phyloP scores from a whole-genome alignment of 2,888 invertebrate species.

The Athripsodes cinereus region DNA sequence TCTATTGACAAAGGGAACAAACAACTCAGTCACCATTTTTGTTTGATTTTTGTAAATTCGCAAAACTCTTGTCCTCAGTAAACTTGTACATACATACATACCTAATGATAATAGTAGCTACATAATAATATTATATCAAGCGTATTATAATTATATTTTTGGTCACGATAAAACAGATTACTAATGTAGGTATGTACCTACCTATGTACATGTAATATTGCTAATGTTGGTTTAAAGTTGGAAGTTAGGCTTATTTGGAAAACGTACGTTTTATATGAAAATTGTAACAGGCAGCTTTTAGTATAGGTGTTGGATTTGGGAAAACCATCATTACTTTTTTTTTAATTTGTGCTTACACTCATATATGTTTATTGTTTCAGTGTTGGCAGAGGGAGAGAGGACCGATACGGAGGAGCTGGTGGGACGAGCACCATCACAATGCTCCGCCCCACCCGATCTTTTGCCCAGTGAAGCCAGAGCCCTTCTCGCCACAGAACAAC shows the following conservation, averaged over 20 bases:
- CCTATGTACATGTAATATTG: no score
- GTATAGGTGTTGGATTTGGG: no score
- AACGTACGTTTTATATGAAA: no score
- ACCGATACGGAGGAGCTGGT: constrained; percentile 68
- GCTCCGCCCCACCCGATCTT: constrained; percentile 58
- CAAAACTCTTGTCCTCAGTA: constrained; percentile 7
- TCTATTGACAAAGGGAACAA: constrained; percentile 24
- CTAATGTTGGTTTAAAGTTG: no score
- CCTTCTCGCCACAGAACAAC: constrained; percentile 36
- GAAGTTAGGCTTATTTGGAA: no score
- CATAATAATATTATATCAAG: no score
- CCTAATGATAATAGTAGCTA: neutral
- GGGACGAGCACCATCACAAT: constrained; percentile 56
- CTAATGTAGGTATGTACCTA: no score
- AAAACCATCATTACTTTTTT: no score
- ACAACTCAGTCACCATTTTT: constrained; percentile 9
- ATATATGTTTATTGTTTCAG: constrained; percentile 45
- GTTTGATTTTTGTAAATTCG: constrained; percentile 26
- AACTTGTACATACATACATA: neutral
- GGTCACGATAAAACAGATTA: no score
- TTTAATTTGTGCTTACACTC: no score
- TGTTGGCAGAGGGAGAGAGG: constrained; percentile 57
- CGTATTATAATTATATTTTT: no score
- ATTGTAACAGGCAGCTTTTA: no score
- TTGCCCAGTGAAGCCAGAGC: constrained; percentile 54